Conservation (phyloP, 2,113 vertebrate species). For the Poicephalus meyeri region DNA sequence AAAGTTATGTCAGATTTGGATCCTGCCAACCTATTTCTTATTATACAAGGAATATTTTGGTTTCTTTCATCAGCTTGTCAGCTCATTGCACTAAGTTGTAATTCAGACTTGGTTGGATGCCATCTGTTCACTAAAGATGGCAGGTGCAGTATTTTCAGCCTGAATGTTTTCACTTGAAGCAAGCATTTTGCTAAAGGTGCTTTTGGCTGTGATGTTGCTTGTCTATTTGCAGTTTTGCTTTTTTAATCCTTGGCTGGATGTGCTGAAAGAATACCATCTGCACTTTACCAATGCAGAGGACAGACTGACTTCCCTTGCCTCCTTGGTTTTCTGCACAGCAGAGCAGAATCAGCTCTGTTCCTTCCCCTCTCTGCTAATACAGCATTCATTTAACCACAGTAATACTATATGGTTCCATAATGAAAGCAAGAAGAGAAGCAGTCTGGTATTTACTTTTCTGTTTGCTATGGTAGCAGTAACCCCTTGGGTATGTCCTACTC, state of each 20-base stretch:
- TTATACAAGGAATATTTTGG: neutral
- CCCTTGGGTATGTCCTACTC: neutral
- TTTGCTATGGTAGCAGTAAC: conserved; percentile 17
- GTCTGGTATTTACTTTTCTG: conserved; percentile 3
- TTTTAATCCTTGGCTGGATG: neutral
- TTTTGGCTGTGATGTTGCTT: neutral
- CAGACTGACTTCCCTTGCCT: neutral
- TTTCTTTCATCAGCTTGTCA: neutral
- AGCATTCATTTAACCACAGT: neutral
- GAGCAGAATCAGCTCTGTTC: neutral
- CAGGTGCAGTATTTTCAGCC: neutral
- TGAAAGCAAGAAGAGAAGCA: neutral
- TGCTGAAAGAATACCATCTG: neutral
- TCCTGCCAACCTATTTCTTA: neutral
- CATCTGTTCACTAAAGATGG: neutral
- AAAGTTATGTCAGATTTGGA: neutral
- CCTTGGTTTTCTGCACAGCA: neutral
- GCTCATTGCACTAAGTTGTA: neutral
- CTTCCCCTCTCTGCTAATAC: neutral
- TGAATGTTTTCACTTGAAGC: neutral
- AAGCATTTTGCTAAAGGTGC: neutral
- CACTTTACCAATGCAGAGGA: neutral
- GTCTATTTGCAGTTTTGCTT: neutral
- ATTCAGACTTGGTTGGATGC: neutral
- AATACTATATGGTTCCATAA: neutral